Evolutionary conservation across 2,797 vertebrate species (phyloP).

Genomic region (Pelodytes ibericus): DNA sequence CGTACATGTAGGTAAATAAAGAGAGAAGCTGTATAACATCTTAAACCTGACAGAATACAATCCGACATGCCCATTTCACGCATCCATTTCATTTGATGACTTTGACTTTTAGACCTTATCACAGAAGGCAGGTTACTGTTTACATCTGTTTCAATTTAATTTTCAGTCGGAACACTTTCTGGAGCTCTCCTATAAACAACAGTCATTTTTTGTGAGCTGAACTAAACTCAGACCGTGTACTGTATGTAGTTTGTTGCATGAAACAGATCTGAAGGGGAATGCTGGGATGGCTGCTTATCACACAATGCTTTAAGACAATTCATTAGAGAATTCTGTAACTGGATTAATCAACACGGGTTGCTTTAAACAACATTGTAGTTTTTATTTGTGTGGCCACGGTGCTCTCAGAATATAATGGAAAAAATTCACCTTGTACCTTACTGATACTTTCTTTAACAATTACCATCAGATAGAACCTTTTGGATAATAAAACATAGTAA

Average conservation of each 20-base stretch:
- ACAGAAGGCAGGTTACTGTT: slow-evolving; percentile 27
- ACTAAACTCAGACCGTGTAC: slow-evolving; percentile 20
- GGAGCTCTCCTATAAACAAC: slow-evolving; percentile 36
- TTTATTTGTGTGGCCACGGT: neutral
- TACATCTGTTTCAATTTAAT: slow-evolving; percentile 44
- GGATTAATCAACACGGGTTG: neutral
- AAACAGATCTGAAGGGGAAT: slow-evolving; percentile 13
- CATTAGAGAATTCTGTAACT: neutral
- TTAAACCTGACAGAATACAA: neutral
- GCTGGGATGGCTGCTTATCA: neutral
- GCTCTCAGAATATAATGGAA: neutral
- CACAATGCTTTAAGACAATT: slow-evolving; percentile 1
- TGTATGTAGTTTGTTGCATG: neutral
- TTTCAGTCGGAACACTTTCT: slow-evolving; percentile 12
- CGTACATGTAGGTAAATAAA: neutral
- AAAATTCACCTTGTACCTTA: neutral
- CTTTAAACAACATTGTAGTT: neutral
- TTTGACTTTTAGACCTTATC: slow-evolving; percentile 41
- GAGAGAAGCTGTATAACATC: neutral
- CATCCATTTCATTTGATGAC: slow-evolving; percentile 1
- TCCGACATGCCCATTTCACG: slow-evolving; percentile 13
- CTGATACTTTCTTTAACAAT: neutral
- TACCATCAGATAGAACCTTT: neutral
- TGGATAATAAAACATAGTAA: too few species aligned
- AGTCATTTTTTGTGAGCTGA: slow-evolving; percentile 16